Evolutionary conservation across 2,888 invertebrate genomes (phyloP).

Genomic region (Oeneis ivallda): DNA sequence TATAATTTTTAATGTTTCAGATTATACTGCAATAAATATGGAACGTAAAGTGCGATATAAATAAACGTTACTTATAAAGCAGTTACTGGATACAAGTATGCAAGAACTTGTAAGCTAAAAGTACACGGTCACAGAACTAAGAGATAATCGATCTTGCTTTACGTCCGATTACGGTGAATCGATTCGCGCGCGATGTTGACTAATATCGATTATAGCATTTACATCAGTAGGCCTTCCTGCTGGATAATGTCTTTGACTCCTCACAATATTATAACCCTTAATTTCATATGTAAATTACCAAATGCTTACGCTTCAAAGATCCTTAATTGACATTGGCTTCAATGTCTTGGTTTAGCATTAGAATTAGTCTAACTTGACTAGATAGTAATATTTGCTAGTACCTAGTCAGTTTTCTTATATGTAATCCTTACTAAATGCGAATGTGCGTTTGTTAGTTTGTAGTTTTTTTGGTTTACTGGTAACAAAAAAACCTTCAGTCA

Average conservation of each 20-base stretch:
- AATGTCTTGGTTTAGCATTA: slow-evolving; percentile 14
- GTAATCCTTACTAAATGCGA: too few relatives aligned
- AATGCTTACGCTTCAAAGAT: slow-evolving; percentile 43
- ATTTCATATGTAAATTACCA: slow-evolving; percentile 66
- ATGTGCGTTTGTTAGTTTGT: too few relatives aligned
- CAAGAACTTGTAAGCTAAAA: slow-evolving; percentile 50
- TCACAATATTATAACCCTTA: slow-evolving; percentile 56
- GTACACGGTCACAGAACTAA: slow-evolving; percentile 58
- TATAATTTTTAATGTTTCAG: slow-evolving; percentile 17
- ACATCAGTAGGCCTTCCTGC: slow-evolving; percentile 60
- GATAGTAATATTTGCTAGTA: neutral
- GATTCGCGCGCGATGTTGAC: slow-evolving; percentile 63
- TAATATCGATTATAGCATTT: slow-evolving; percentile 73
- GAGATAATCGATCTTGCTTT: slow-evolving; percentile 67
- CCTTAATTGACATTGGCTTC: slow-evolving; percentile 21
- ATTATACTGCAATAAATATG: slow-evolving; percentile 19
- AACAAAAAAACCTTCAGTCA: too few relatives aligned
- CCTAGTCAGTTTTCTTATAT: neutral
- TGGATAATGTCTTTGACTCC: slow-evolving; percentile 33
- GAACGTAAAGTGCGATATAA: slow-evolving; percentile 40
- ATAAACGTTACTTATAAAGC: slow-evolving; percentile 54
- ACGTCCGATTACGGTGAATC: slow-evolving; percentile 66
- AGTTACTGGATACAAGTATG: slow-evolving; percentile 47
- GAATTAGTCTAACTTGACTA: slow-evolving; percentile 10
- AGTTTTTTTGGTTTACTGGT: too few relatives aligned